Evolutionary conservation across 1,140 invertebrate genomes (phyloP), one percentile per base, ranked within the genome.

Genomic region (Schmidtea mediterranea): DNA sequence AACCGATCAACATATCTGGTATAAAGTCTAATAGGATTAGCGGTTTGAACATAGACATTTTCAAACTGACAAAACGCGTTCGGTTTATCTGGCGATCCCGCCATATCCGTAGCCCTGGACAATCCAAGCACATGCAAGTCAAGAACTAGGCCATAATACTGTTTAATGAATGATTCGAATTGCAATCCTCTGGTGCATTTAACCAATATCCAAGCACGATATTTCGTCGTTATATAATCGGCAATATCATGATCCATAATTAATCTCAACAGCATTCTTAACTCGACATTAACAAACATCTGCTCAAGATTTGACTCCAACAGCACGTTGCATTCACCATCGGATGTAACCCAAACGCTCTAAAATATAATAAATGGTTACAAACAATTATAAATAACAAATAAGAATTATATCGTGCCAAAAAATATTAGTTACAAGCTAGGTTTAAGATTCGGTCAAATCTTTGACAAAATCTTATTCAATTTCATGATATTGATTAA

Each of bases 161-260:
- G 89, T 0, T 90, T 86, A 49, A 98, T 82, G 62, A 98, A 97
- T 0, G 90, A 97, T 0, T 89, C 81, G 69, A 97, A 98, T 66
- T 98, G 92, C 1, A 98, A 69, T 26, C 92, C 90, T 43, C 92
- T 72, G 53, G 98, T 95, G 0, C 72, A 18, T 72, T 98, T 98
- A 0, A 36, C 50, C 46, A 21, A 21, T 18, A n/a, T 24, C 49
- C 24, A n/a, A 32, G 47, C 5, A 15, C 26, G 94, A 64, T 97
- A 98, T 62, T 98, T 98, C 6, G 92, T 87, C 1, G 90, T 95
- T 86, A 98, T 97, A 61, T 98, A 98, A 77, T 98, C 92, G 56
- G 92, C 92, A 61, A 98, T 98, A 60, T 98, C 98, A 66, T 98
- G 92, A 69, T 98, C 92, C 1, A 98, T 89, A 57, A 98, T 95